Base-by-base conservation (phyloP, 2,113 vertebrate genomes). In the Sapajus apella region DNA sequence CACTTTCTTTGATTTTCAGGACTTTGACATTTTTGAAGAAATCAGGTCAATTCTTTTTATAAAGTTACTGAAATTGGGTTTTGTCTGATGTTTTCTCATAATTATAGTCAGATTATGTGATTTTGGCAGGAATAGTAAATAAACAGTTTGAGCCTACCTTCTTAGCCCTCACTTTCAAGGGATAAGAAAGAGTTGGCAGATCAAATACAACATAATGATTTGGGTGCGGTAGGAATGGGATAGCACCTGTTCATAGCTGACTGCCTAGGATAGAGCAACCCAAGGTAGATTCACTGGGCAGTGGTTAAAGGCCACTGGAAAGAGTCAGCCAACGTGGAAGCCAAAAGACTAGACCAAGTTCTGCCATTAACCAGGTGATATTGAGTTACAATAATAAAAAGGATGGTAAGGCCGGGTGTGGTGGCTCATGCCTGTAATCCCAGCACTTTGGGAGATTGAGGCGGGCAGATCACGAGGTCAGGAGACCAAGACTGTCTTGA, bases 41-140 rank as follows among this genome's bases (percentile, higher is more conserved):
- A 95, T 85, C 85, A 96, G 91, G 91, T 23, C 96, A 94, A 94
- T 95, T 96, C 79, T 95, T 96, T 97, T 88, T 47, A 77, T 90
- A 90, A 47, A 85, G 94, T 86, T 80, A 90, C 37, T 97, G 73
- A 91, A 95, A 96, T 45, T 93, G 91, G 82, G 45, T 95, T 95
- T 95, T 97, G 82, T 88, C 66, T 87, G 58, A 88, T 95, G 73
- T 81, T 97, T 85, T 66, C 95, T 87, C 55, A 91, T 90, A 93
- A 96, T 82, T 96, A 91, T 76, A 95, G 87, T 94, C 93, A 96
- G 94, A 68, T 84, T 95, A 84, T 14, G 30, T 76, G 92, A 32
- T 94, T 92, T 94, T 76, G 68, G 82, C 50, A 97, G 45, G 76
- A 79, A 88, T 90, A 95, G 94, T 95, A 95, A 86, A 90, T 84